Base-by-base conservation (phyloP, 2,888 invertebrate species). In the Lasioglossum leucozonium region DNA sequence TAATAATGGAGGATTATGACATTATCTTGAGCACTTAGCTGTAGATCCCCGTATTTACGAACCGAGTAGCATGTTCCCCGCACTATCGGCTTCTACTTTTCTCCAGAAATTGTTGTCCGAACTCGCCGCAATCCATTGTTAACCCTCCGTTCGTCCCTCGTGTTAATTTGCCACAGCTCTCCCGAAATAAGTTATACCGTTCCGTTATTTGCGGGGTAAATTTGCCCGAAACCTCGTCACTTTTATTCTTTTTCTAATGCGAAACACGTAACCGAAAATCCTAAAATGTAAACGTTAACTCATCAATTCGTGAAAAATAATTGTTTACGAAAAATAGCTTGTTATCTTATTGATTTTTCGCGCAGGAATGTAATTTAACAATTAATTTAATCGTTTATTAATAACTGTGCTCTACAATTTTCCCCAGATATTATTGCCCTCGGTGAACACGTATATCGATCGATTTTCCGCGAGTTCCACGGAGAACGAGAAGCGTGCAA, bases 1-100 rank as follows among this genome's bases (percentile, higher is more conserved):
- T 77, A 89, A 85, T 83, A 84, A 83, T 69, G 79, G 69, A 44
- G 80, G 79, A 89, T 87, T 80, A 84, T 78, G 83, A 85, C 82
- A 78, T 87, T 65, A 71, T 47, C 42, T 80, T 30, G 65, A 37
- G 37, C 67, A 37, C 22, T 40, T 67, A 22, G 37, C 22, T 67
- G 67, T 65, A 34, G 18, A 65, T 65, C 34, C 62, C 4, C 16
- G 2, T 2, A n/a, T n/a, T n/a, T n/a, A 16, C 16, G 30, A 40
- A 40, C 22, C 71, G 10, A 62, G 51, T 47, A 80, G 74, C 69
- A 71, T 79, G 37, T 42, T 80, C 71, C 47, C 65, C 8, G 2
- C 58, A 47, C 22, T n/a, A 2, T 4, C 26, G 13, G 4, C 4
- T 58, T 62, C 62, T 30, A 62, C 30, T 30, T 30, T 62, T 30